phyloP scores from a whole-genome alignment of 2,113 vertebrate species.

The Hylia prasina region DNA sequence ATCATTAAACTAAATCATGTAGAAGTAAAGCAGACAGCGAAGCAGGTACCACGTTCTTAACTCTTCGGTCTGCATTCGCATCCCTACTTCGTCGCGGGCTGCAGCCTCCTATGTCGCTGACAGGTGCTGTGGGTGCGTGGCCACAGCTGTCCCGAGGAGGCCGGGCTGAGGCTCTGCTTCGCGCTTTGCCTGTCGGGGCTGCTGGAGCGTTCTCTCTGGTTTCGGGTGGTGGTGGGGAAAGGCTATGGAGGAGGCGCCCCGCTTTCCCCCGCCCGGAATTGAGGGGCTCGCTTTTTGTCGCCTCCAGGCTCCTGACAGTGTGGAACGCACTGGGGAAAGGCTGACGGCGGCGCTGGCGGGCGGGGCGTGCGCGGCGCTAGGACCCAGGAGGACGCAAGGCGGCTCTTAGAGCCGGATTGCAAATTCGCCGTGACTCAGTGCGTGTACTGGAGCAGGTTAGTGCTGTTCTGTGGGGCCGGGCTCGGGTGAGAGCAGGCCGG shows the following conservation, averaged over 20 bases:
- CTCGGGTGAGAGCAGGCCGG: background rate
- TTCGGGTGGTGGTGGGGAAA: background rate
- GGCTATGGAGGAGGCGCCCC: background rate
- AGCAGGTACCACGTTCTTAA: background rate
- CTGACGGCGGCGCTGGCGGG: background rate
- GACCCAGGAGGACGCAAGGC: constrained; percentile 60
- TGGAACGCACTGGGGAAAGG: background rate
- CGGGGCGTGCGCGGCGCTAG: constrained; percentile 48
- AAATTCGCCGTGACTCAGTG: constrained; percentile 62
- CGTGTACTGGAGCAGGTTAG: background rate
- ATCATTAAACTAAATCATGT: too few species aligned
- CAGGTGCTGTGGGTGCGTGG: background rate
- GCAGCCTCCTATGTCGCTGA: background rate
- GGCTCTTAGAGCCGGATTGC: constrained; percentile 20
- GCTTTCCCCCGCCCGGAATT: background rate
- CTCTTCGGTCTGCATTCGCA: background rate
- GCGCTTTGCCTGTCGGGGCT: background rate
- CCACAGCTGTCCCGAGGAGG: background rate
- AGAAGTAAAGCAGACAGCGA: too few species aligned
- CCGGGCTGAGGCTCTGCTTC: background rate
- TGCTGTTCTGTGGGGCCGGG: background rate
- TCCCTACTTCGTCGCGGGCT: background rate
- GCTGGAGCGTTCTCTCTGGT: background rate
- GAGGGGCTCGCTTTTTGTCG: background rate
- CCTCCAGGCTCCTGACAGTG: background rate